Base-by-base conservation (phyloP, 1,140 invertebrate genomes). In the Asbolus verrucosus region DNA sequence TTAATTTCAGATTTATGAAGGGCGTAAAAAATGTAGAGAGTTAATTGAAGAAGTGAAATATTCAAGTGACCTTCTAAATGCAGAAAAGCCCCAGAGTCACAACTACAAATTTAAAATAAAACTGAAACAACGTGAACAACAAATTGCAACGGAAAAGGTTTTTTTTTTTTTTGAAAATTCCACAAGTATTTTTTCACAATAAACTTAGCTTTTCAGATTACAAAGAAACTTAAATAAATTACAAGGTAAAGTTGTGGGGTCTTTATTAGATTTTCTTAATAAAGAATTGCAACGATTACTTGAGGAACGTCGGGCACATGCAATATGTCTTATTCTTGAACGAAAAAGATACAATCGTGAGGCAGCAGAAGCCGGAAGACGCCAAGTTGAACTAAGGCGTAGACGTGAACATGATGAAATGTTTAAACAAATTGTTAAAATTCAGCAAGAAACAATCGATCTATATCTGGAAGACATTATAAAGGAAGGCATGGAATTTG, bases 361-460 rank as follows among this genome's bases (percentile, higher is more conserved):
- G 81, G 90, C 90, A 0, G 87, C 86, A 31, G 91, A 92, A 81
- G 89, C 87, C 36, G 89, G 90, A 0, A 82, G 86, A 63, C 80
- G 90, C 27, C 90, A 93, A 79, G 81, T 86, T 33, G 90, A 92
- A 76, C 84, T 89, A 66, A 83, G 88, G 69, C 80, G 88, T 15
- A 80, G 89, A 33, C 79, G 85, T 62, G 90, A 92, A 80, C 87
- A 92, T 50, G 90, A 93, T 74, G 90, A 92, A 81, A 89, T 92
- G 77, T 93, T 92, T 76, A 89, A 87, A 77, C 87, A 91, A 68
- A 67, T 77, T 14, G 73, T 77, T 1, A 80, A 80, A 69, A 78
- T 88, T 2, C 85, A 90, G 75, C 86, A 86, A 82, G 84, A 83
- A 14, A 86, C 82, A 6, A 87, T 88, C 3, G 88, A 86, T 70